Evolutionary conservation across 2,113 vertebrate genomes (phyloP).

Genomic region (Vanacampus margaritifer): DNA sequence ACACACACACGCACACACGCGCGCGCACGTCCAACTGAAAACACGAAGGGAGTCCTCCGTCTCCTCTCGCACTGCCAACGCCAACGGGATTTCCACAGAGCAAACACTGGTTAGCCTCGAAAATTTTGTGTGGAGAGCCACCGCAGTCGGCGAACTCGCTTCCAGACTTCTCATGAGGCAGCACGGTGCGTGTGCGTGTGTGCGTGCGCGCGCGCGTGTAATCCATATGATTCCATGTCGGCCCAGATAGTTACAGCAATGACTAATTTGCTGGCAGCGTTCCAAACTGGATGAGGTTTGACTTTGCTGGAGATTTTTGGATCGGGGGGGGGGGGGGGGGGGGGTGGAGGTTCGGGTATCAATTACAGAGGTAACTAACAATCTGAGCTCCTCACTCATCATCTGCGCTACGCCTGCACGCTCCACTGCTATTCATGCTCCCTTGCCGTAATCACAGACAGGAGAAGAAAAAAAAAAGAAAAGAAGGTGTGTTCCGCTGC

Average conservation of each 20-base stretch:
- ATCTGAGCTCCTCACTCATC: constrained; percentile 56
- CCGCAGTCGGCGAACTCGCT: constrained; percentile 56
- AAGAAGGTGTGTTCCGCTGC: constrained; percentile 3
- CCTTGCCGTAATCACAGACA: constrained; percentile 22
- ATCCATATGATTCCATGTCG: constrained; percentile 64
- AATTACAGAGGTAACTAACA: constrained; percentile 61
- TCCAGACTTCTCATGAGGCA: constrained; percentile 58
- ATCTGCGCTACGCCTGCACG: constrained; percentile 40
- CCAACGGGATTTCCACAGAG: constrained; percentile 74
- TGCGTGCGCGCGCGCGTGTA: constrained; percentile 34
- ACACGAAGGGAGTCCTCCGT: constrained; percentile 31
- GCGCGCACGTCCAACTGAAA: background rate
- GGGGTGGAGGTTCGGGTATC: constrained; percentile 51
- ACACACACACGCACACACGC: too few relatives aligned
- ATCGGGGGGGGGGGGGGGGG: constrained; percentile 9
- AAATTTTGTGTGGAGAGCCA: constrained; percentile 69
- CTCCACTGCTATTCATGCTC: constrained; percentile 38
- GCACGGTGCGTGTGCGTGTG: constrained; percentile 19
- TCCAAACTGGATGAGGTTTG: constrained; percentile 59
- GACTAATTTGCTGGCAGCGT: constrained; percentile 72
- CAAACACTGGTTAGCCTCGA: constrained; percentile 75
- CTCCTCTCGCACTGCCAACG: constrained; percentile 61
- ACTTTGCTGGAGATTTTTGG: constrained; percentile 47
- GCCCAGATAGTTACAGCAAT: constrained; percentile 68
- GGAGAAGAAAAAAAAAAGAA: background rate